Evolutionary conservation across 2,888 invertebrate genomes (phyloP).

Genomic region (Lucinisca nassula): DNA sequence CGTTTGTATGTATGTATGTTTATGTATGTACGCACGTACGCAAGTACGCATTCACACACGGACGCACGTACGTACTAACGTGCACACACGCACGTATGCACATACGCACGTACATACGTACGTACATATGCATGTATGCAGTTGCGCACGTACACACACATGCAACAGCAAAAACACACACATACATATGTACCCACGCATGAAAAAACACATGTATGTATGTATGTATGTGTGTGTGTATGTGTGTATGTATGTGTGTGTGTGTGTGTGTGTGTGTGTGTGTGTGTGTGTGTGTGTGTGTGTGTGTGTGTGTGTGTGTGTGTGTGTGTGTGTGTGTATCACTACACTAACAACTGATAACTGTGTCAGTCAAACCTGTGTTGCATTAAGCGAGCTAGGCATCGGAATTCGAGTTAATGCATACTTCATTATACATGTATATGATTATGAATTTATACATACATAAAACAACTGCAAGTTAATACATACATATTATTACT

Average conservation of each 20-base stretch:
- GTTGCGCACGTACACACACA: not conserved
- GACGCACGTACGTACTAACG: too few species aligned
- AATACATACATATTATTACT: too few species aligned
- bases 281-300: conserved; percentile 5
- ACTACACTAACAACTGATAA: not conserved
- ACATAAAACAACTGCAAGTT: too few species aligned
- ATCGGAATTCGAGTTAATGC: too few species aligned
- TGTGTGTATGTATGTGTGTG: conserved; percentile 8
- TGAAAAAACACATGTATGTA: conserved; percentile 1
- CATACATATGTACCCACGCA: not conserved
- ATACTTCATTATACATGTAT: too few species aligned
- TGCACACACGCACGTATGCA: too few species aligned
- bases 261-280: conserved; percentile 7
- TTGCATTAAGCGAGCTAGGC: too few species aligned
- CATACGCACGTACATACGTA: not conserved
- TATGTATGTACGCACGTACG: too few species aligned
- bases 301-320: conserved; percentile 7
- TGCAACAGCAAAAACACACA: not conserved
- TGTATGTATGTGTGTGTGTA: conserved; percentile 8
- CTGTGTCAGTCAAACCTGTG: too few species aligned
- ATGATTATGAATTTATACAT: too few species aligned
- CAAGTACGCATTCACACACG: too few species aligned
- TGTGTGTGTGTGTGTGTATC: not conserved
- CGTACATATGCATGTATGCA: conserved; percentile 6
- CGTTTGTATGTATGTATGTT: too few species aligned